Evolutionary conservation across 2,113 vertebrate genomes (phyloP), one percentile per base, ranked within the genome.

Genomic region (Sinocyclocheilus rhinocerous): DNA sequence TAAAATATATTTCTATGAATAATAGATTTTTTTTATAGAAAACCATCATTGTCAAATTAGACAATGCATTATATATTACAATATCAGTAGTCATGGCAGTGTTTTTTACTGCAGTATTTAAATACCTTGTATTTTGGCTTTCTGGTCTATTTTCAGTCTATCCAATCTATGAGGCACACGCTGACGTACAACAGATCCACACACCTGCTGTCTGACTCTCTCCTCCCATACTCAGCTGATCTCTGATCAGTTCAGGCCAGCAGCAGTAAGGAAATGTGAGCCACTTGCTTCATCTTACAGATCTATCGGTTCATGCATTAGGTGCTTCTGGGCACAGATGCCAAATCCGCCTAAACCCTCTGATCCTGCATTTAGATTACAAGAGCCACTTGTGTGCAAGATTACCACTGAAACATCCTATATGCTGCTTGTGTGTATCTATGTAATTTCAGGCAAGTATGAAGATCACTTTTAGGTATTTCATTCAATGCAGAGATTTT

Each of bases 301-400:
- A 69, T 50, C 45, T 82, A n/a, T 52, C 11, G 52, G 69, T 86
- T 42, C 39, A 20, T 45, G 26, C 55, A 22, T 45, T 33, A 63
- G 77, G 80, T 59, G n/a, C 77, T 39, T 84, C 55, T 84, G n/a
- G 67, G 76, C 76, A 79, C 69, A 82, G 84, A 85, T 18, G 29
- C 45, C 63, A 87, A 83, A 79, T 85, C 91, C 84, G 57, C 39
- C 39, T 48, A 55, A 83, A 33, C 67, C 55, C 6, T 26, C 80
- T 89, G 81, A 90, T 83, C 85, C 55, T 76, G 48, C 86, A 61
- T 87, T 86, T 26, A 87, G 80, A 88, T 84, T 85, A 90, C 52
- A 92, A 92, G 91, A 93, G 90, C 90, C 91, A 93, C 92, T 93
- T 92, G 91, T 91, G 85, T 45, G 85, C 20, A 61, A 89, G 90